These are phyloP conservation scores for Amia ocellicauda DNA, from an alignment of 2,113 vertebrate species.

Conservation along the genomic window DNA sequence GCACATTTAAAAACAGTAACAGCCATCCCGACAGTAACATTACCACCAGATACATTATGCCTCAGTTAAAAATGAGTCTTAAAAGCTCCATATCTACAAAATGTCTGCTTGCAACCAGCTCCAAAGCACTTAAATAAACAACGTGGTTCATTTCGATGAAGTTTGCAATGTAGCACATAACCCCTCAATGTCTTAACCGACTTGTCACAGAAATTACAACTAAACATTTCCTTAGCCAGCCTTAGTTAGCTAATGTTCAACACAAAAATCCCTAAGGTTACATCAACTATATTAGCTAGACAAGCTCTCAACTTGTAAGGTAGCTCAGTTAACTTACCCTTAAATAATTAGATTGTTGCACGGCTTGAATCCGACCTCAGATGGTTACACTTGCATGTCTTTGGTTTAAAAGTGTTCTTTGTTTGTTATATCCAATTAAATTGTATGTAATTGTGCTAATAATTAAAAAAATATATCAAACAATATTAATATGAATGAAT, in stretches of 20 bases:
- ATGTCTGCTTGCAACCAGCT: background rate
- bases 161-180: background rate
- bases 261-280: background rate
- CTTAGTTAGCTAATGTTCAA: background rate
- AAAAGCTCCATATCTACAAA: background rate
- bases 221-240: background rate
- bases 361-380: background rate
- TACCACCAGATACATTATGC: too few species aligned
- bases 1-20: too few species aligned
- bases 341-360: background rate
- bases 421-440: too few species aligned
- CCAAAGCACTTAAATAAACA: background rate
- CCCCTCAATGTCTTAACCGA: background rate
- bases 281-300: background rate
- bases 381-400: background rate
- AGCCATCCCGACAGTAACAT: too few species aligned
- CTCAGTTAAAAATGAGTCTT: background rate
- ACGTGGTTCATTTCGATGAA: background rate
- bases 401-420: background rate
- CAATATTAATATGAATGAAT: too few species aligned
- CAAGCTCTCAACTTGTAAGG: too few species aligned
- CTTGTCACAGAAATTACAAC: background rate
- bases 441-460: background rate
- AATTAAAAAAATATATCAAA: background rate
- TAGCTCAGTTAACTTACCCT: too few species aligned